Evolutionary conservation across 2,113 vertebrate genomes (phyloP).

Genomic region (Percina caprodes): DNA sequence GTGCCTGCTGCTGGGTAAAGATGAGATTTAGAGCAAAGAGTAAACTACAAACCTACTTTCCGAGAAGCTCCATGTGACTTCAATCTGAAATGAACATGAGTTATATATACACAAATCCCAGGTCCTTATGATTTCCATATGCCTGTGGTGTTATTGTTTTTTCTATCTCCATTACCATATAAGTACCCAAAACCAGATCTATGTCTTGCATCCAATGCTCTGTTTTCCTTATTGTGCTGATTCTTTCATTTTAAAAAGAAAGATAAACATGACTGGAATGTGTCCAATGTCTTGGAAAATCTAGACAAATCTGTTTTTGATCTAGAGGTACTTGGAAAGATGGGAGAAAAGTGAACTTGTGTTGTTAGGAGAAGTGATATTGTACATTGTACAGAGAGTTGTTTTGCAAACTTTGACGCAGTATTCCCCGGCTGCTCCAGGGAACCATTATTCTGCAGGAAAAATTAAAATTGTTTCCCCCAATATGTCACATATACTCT

Average conservation of each 20-base stretch:
- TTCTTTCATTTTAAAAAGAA: conserved; percentile 55
- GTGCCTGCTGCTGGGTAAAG: conserved; percentile 71
- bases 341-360: conserved; percentile 13
- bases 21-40: conserved; percentile 72
- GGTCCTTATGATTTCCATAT: conserved; percentile 85
- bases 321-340: conserved; percentile 35
- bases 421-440: conserved; percentile 3
- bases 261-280: conserved; percentile 58
- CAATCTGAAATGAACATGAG: conserved; percentile 78
- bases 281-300: conserved; percentile 47
- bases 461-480: conserved; percentile 46
- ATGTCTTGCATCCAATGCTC: conserved; percentile 43
- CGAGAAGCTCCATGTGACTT: conserved; percentile 74
- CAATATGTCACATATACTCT: conserved; percentile 44
- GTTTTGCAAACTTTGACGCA: conserved; percentile 31
- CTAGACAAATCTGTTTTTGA: conserved; percentile 42
- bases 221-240: conserved; percentile 53
- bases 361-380: conserved; percentile 25
- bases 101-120: conserved; percentile 74
- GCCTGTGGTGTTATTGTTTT: conserved; percentile 79
- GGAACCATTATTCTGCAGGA: conserved; percentile 37
- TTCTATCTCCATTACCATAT: conserved; percentile 76
- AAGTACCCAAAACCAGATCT: conserved; percentile 55
- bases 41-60: conserved; percentile 71
- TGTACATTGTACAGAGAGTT: conserved; percentile 35